Evolutionary conservation across 2,888 invertebrate species (phyloP).

Genomic region (Elgonia sp.): DNA sequence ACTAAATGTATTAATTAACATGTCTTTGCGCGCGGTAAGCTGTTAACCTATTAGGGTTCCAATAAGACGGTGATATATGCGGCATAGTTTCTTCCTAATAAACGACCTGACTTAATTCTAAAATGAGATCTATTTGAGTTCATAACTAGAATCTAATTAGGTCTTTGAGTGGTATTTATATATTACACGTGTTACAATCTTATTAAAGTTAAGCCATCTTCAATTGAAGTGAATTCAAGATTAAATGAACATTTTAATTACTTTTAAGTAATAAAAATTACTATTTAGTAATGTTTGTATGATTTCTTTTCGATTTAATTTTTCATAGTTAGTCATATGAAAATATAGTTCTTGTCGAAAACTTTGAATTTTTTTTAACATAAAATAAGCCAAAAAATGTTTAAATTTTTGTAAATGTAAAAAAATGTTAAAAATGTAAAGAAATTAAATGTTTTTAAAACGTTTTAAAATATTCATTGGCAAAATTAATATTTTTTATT

Average conservation of each 20-base stretch:
- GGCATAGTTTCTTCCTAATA: conserved; percentile 22
- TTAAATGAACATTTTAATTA: not conserved
- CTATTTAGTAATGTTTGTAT: not conserved
- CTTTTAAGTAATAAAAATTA: not conserved
- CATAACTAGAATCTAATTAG: conserved; percentile 37
- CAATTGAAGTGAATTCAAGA: not conserved
- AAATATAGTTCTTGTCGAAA: too few species aligned
- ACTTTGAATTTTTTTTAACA: too few species aligned
- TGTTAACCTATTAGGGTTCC: conserved; percentile 14
- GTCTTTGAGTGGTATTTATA: conserved; percentile 40
- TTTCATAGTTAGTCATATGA: too few species aligned
- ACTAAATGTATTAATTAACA: conserved; percentile 4
- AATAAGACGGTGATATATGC: conserved; percentile 9
- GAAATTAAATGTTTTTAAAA: too few species aligned
- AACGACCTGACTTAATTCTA: conserved; percentile 30
- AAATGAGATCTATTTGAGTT: conserved; percentile 27
- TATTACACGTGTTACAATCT: conserved; percentile 23
- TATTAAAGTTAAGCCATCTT: conserved; percentile 17
- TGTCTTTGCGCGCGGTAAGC: not conserved
- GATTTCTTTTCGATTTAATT: not conserved
- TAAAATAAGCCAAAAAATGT: too few species aligned
- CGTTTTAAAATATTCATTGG: too few species aligned
- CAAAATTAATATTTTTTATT: too few species aligned
- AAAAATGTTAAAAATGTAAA: too few species aligned
- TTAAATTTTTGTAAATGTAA: too few species aligned